Evolutionary conservation across 2,888 invertebrate genomes (phyloP), one percentile per base, ranked within the genome.

Genomic region (Dicranocentrus wangi): DNA sequence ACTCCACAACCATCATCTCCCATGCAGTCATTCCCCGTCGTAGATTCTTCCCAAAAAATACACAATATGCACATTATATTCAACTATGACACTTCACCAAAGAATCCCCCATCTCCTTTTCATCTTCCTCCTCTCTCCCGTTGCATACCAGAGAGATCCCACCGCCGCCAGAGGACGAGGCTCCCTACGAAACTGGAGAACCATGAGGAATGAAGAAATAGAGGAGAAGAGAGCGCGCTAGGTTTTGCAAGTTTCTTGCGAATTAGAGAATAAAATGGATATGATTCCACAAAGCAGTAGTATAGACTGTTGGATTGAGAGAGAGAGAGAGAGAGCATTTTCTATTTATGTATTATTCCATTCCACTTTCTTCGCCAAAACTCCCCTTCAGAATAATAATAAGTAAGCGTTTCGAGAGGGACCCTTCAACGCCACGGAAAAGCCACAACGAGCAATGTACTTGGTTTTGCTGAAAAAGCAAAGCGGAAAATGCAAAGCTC

Each of bases 371-470:
- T n/a, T 10, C n/a, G 7, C 7, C n/a, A 8, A 3, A 21, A 7
- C 3, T 53, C 55, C 69, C 47, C 39, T 39, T 69, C 21, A 10
- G 21, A 51, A 51, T 51, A 51, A 39, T 63, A 63, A 47, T n/a
- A n/a, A n/a, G n/a, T 66, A 66, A 51, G 66, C 47, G 47, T 53
- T 53, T 19, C 32, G 27, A 19, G 51, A 69, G 32, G 32, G 69
- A 55, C 39, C 69, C 69, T 43, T 66, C 69, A 69, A 15, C 69
- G 15, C 69, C 69, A 55, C 28, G 15, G 47, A 47, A 39, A 69
- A 55, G 23, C 69, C 55, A 55, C 55, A 53, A 55, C 21, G 21
- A 19, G 23, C 23, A n/a, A n/a, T n/a, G 28, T 3, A 39, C 23
- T 39, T 69, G 51, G 39, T 42, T 27, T 27, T 32, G 32, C 55